Conservation (phyloP, 2,797 vertebrate genomes). For the Corythornis leucogaster region DNA sequence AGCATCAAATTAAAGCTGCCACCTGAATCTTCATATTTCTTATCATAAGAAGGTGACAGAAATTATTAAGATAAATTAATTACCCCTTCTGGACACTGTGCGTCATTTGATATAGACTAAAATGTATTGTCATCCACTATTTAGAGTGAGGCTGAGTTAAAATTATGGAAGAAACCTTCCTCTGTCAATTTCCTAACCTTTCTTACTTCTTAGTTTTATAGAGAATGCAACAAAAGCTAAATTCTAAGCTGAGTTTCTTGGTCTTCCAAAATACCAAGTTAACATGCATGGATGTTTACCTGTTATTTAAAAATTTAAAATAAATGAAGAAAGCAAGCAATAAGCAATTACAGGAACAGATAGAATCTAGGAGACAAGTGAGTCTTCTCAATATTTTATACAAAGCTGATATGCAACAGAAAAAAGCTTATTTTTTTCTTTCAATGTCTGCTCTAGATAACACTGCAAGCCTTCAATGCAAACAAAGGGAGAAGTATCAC, state of each 20-base stretch:
- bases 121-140: background rate
- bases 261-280: background rate
- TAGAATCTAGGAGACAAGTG: background rate
- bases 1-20: background rate
- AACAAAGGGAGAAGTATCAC: background rate
- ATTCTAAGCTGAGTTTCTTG: background rate
- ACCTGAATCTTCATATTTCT: background rate
- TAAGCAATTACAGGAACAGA: background rate
- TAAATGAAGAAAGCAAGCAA: too few relatives aligned
- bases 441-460: background rate
- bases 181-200: background rate
- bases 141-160: background rate
- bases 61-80: background rate
- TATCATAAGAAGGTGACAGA: background rate
- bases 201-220: background rate
- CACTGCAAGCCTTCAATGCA: background rate
- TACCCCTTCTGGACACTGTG: background rate
- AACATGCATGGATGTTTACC: background rate
- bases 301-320: background rate
- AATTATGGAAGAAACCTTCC: background rate
- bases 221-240: background rate
- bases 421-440: background rate
- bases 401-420: background rate
- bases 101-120: background rate
- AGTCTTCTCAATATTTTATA: background rate